Evolutionary conservation across 2,797 vertebrate genomes (phyloP), one percentile per base, ranked within the genome.

Genomic region (Melanotaenia boesemani): DNA sequence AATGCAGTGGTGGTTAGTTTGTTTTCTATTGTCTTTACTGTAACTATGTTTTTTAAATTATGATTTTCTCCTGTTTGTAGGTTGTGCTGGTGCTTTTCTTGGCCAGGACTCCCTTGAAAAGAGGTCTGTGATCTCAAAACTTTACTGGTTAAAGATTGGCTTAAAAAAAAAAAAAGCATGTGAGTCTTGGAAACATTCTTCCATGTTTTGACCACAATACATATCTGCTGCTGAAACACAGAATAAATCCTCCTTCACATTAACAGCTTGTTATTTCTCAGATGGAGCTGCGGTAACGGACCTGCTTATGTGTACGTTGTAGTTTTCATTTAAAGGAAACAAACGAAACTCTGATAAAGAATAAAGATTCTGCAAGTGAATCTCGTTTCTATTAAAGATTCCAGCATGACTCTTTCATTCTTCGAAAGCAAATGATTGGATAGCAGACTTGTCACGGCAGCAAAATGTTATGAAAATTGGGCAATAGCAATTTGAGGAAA

Each of bases 401-500:
- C 13, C 32, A 15, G 18, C 9, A 34, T 24, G 22, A 15, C 30
- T 12, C 1, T 36, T 18, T 16, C 9, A 39, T 34, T 28, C 46
- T 56, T 57, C 1, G 4, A 71, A 20, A 63, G 20, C 32, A 58
- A 6, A 24, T 44, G 30, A 67, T 16, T 7, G 16, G 26, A 55
- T 39, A 22, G 24, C 0, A 28, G 18, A 18, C 4, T 1, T 39
- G 1, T 1, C 34, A 39, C 37, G 44, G 55, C 66, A 55, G 15
- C 10, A 3, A 37, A 57, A 4, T 36, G 24, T 0, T 20, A 5
- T 1, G 2, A 6, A 11, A 67, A 67, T 72, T 74, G 57, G 66
- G 65, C 62, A 74, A 78, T 6, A 60, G 20, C 28, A 15, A 57
- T 13, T 6, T 28, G 59, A 30, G n/a, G 20, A 13, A 61, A 26